Evolutionary conservation across 2,888 invertebrate species (phyloP).

Genomic region (Craniophora ligustri): DNA sequence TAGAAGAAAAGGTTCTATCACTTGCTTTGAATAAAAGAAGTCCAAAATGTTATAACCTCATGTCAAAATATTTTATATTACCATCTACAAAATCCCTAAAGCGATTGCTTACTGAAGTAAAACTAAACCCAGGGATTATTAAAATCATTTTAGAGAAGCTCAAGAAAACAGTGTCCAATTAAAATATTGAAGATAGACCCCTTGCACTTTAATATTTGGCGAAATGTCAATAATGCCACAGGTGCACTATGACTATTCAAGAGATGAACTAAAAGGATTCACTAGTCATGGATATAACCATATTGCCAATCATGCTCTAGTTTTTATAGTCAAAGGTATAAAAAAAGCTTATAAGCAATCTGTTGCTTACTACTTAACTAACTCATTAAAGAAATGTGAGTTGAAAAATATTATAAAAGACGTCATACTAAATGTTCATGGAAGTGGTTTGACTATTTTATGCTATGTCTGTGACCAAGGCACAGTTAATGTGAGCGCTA

Average conservation of each 20-base stretch:
- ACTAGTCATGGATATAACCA: too few relatives aligned
- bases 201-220: constrained; percentile 9
- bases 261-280: too few relatives aligned
- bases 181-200: not conserved
- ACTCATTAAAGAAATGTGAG: constrained; percentile 30
- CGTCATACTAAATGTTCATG: constrained; percentile 10
- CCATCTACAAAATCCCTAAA: not conserved
- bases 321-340: constrained; percentile 53
- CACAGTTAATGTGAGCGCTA: too few relatives aligned
- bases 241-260: not conserved
- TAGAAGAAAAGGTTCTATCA: constrained; percentile 2
- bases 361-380: constrained; percentile 54
- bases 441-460: constrained; percentile 5
- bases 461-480: constrained; percentile 32
- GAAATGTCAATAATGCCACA: constrained; percentile 11
- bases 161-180: not conserved
- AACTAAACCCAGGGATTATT: constrained; percentile 1
- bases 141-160: constrained; percentile 1
- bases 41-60: too few relatives aligned
- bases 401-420: constrained; percentile 39
- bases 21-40: constrained; percentile 12
- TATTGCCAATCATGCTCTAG: constrained; percentile 46
- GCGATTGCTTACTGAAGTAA: not conserved
- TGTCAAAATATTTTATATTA: constrained; percentile 2
- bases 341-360: constrained; percentile 48